Base-by-base conservation (phyloP, 92 coral and sea anemone species). In the Meandrina meandrites region DNA sequence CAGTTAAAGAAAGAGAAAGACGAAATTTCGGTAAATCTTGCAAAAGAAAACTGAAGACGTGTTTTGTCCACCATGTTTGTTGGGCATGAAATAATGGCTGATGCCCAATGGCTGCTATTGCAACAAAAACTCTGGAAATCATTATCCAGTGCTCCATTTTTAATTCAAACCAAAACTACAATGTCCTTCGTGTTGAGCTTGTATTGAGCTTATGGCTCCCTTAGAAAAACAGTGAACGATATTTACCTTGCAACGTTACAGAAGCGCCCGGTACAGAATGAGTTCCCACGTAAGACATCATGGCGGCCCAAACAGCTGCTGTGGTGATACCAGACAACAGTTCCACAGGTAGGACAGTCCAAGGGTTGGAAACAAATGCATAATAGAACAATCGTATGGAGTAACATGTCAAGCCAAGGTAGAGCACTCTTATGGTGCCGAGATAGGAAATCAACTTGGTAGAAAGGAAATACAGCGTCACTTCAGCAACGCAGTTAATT, bases 231-330 rank as follows among this genome's bases (percentile, higher is more conserved):
- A 27, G 34, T 83, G 40, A 35, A 22, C 80, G 30, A 58, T 36
- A 14, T 68, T 75, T 85, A 94, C 98, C 98, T 87, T 94, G 98
- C 78, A 94, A 84, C 24, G 96, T 94, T 45, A 94, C 94, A 31
- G 92, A 78, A 6, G 94, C 95, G 15, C 98, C 98, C 72, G 92
- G 93, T 5, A 94, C 73, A 28, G 98, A 92, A 82, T 92, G 92
- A 42, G 91, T 90, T 62, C 98, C 98, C 40, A 93, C 98, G 58
- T 92, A 94, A 13, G 98, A 93, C 96, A 94, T 94, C 88, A 94
- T 90, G 76, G 98, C 95, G 11, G 98, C 98, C 98, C 98, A 94
- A 37, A 94, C 98, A 15, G 88, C 98, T 28, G 98, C 98, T 34
- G 98, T 94, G 37, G 98, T 94, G 37, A 94, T 89, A 24, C 98